Base-by-base conservation (phyloP, 64 coral and sea anemone genomes). In the Porites australiensis region DNA sequence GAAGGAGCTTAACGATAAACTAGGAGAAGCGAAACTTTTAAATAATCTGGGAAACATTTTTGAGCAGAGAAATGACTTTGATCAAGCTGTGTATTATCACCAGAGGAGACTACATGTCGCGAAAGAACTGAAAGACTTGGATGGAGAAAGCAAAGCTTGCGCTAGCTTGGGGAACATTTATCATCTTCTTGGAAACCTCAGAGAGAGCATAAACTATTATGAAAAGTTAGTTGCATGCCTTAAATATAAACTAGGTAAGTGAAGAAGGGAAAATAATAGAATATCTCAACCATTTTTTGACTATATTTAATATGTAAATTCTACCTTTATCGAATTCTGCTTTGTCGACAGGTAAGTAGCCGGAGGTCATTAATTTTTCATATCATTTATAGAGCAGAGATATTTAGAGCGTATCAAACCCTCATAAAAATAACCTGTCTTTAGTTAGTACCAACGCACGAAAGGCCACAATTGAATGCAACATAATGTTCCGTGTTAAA, bases 191-290 rank as follows among this genome's bases (percentile, higher is more conserved):
- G 95, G 95, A 2, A 97, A 97, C 53, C 81, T 97, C 60, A 64
- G 95, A 64, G 95, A 97, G 67, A 97, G 95, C 57, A 97, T 97
- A 37, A 83, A 82, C 16, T 97, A 91, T 16, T 97, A 97, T 48
- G 95, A 97, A 90, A 87, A 93, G 64, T 85, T 97, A 47, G 92
- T 97, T 5, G 95, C 95, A 2, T 93, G 95, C 76, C 86, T 97
- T 11, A 97, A 97, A 14, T 97, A 94, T 61, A 97, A 97, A 88
- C 77, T 96, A 13, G 95, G 95, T 97, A 87, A 94, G 95, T 79
- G 52, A 81, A 20, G 51, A 13, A 65, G 5, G 15, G 48, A 18
- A 64, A 73, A 45, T 11, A 8, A 7, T 15, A 75, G 62, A 21
- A 18, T 68, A 18, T 68, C 19, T 67, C 20, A 60, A 60, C 8